Base-by-base conservation (phyloP, 2,797 vertebrate species). In the Sebastes elongatus region DNA sequence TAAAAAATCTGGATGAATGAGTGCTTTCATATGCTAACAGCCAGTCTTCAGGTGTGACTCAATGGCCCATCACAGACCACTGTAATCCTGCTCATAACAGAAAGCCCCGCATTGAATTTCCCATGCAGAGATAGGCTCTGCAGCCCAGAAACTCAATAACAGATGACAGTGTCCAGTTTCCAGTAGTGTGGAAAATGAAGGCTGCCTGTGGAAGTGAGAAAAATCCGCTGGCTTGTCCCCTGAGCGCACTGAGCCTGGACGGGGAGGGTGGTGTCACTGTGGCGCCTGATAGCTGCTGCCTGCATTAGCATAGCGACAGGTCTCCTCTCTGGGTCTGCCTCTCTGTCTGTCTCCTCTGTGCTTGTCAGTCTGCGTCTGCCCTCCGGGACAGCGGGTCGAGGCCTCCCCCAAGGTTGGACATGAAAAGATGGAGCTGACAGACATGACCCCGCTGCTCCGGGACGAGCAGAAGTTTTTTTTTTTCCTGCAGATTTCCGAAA, bases 131-230 rank as follows among this genome's bases (percentile, higher is more conserved):
- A 88, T 67, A 53, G 76, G 65, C 77, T 83, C 49, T 78, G 69
- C 74, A 81, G 87, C 76, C 72, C 74, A 76, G 75, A 81, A 81
- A 84, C 74, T 83, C 85, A 86, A 74, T 88, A 89, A 93, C 90
- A 90, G 90, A 94, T 90, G 92, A 92, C 80, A 89, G 83, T 90
- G 91, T 93, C 90, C 84, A 91, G 85, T 92, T 92, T 92, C 90
- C 94, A 92, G 84, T 71, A 89, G 88, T 84, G 90, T 93, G 89
- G 89, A 93, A 93, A 94, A 93, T 92, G 74, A 92, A 93, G 77
- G 86, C 81, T 89, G 89, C 83, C 70, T 22, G 63, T 84, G 71
- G 81, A 91, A 92, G 90, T 89, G 85, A 90, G 88, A 90, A 83
- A 86, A 89, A 91, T 89, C 70, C 27, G 20, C 76, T 55, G 56